Conservation (phyloP, 2,113 vertebrate species). For the Cololabis saira region DNA sequence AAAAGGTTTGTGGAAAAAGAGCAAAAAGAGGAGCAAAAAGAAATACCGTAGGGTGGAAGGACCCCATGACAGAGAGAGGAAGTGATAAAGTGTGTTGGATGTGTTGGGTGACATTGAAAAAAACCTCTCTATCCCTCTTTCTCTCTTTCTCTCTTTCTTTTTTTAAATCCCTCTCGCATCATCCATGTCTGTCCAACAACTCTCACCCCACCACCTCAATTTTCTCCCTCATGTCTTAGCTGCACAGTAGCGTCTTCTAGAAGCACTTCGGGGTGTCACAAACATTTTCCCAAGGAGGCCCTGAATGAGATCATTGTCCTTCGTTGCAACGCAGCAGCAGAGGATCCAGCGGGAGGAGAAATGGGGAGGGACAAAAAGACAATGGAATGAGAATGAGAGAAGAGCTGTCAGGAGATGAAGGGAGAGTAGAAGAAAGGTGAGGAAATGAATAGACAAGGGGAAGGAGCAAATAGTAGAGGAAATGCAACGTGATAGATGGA, state of each 20-base stretch:
- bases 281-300: constrained; percentile 54
- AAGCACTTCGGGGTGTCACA: constrained; percentile 46
- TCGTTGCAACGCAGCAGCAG: background rate
- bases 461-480: background rate
- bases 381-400: constrained; percentile 33
- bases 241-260: constrained; percentile 34
- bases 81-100: constrained; percentile 57
- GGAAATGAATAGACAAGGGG: constrained; percentile 1
- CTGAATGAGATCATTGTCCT: constrained; percentile 68
- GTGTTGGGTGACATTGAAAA: constrained; percentile 66
- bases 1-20: constrained; percentile 21
- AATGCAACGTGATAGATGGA: no score
- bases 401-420: constrained; percentile 1
- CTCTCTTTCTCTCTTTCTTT: background rate
- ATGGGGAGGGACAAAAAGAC: background rate
- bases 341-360: background rate
- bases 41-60: no score
- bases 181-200: constrained; percentile 1
- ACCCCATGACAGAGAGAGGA: constrained; percentile 27
- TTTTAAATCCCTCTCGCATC: constrained; percentile 28
- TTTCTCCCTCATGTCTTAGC: constrained; percentile 17
- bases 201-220: background rate
- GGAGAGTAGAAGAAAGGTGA: background rate
- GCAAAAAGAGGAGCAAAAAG: no score
- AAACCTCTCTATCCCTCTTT: constrained; percentile 28